Evolutionary conservation across 2,888 invertebrate species (phyloP), one percentile per base, ranked within the genome.

Genomic region (Cerastis leucographa): DNA sequence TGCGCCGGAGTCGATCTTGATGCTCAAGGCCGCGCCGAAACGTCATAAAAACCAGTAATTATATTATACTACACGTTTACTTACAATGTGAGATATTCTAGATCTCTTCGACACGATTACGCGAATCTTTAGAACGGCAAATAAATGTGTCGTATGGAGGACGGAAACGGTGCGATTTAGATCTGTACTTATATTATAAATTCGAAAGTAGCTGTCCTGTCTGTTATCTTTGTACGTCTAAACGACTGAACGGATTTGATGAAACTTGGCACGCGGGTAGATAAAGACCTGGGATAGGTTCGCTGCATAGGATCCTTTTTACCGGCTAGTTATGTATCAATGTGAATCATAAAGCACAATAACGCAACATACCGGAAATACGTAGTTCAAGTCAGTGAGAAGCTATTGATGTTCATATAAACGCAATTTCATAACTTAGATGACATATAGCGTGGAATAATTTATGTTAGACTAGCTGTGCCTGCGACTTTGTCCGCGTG

Each of bases 1-100:
- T 80, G 85, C 88, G 88, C 85, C 74, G 71, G 29, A 76, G 75
- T 69, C 66, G 85, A 83, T 86, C 87, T 88, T 85, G 80, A 67
- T 74, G 54, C 49, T 75, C 90, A 89, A 90, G 90, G 90, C 82
- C 85, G 80, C 76, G 49, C 62, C 59, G 67, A 67, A 67, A 81
- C 79, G 82, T 73, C 51, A 74, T 83, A 87, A 87, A 86, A 85
- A 85, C 73, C 54, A 59, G 68, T 70, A 78, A 75, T 67, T 68
- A 42, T 77, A 83, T 69, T 74, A 79, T 80, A 83, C 65, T 82
- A 74, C 72, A 82, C 72, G 64, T 76, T 81, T 76, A 69, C 66
- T 76, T 73, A 73, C 46, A 80, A 67, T 61, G 19, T 66, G 49
- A 54, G 59, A 17, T 65, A 74, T 71, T 73, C 64, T 62, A 78